These are phyloP conservation scores for Tetragonula carbonaria DNA, from an alignment of 2,888 invertebrate genomes.

Conservation along the genomic window DNA sequence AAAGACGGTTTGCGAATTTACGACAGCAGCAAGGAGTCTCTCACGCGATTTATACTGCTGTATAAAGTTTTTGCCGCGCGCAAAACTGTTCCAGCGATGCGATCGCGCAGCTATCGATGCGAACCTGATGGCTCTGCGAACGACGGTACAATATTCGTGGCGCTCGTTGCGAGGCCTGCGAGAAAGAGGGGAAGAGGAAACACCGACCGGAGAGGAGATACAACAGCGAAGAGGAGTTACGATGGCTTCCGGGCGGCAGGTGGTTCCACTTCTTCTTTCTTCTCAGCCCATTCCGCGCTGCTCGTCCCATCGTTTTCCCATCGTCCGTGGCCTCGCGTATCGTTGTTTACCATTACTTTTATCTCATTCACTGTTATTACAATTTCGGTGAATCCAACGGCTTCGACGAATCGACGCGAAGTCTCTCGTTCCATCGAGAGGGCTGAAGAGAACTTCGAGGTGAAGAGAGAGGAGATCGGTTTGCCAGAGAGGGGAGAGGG, in stretches of 20 bases:
- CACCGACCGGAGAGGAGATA: slow-evolving; percentile 29
- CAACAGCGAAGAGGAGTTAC: slow-evolving; percentile 48
- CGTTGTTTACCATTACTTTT: slow-evolving; percentile 65
- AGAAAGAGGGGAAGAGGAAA: slow-evolving; percentile 36
- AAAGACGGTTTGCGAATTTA: slow-evolving; percentile 49
- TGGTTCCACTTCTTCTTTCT: slow-evolving; percentile 55
- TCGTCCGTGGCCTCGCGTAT: slow-evolving; percentile 36
- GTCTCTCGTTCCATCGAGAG: slow-evolving; percentile 22
- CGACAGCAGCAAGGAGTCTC: slow-evolving; percentile 33
- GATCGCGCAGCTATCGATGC: slow-evolving; percentile 68
- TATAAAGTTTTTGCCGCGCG: slow-evolving; percentile 51
- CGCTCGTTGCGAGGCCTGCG: slow-evolving; percentile 3
- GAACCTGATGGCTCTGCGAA: slow-evolving; percentile 57
- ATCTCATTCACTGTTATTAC: slow-evolving; percentile 78
- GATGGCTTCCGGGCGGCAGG: slow-evolving; percentile 71
- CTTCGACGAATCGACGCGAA: slow-evolving; percentile 74
- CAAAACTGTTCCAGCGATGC: slow-evolving; percentile 44
- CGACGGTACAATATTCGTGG: slow-evolving; percentile 43
- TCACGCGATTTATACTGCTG: slow-evolving; percentile 52
- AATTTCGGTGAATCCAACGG: slow-evolving; percentile 72
- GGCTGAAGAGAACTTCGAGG: slow-evolving; percentile 6
- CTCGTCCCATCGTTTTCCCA: slow-evolving; percentile 50
- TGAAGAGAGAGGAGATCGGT: slow-evolving; percentile 8
- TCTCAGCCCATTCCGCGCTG: not conserved
- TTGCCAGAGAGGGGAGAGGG: slow-evolving; percentile 9